phyloP scores from a whole-genome alignment of 2,113 vertebrate species.

The Tamias sibiricus region DNA sequence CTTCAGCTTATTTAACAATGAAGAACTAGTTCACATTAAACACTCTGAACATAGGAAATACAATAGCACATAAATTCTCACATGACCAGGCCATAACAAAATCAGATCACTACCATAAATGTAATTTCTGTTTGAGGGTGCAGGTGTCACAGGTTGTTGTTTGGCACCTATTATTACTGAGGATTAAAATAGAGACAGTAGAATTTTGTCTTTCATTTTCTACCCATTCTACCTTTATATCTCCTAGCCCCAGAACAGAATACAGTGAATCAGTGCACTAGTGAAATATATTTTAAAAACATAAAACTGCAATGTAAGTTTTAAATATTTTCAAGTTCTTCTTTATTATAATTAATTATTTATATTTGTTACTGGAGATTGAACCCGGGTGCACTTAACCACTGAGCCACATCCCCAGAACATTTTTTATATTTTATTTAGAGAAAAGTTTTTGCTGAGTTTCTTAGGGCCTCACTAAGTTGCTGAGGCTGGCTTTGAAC shows the following conservation, averaged over 20 bases:
- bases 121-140: not conserved
- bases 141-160: not conserved
- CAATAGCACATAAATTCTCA: not conserved
- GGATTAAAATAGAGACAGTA: not conserved
- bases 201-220: not conserved
- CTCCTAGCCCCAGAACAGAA: not conserved
- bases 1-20: conserved; percentile 14
- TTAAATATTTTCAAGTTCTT: not conserved
- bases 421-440: too few species aligned
- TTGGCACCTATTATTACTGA: not conserved
- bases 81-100: not conserved
- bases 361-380: too few species aligned
- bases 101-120: not conserved
- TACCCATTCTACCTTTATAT: not conserved
- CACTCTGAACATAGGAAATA: not conserved
- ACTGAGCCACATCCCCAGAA: too few species aligned
- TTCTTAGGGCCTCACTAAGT: too few species aligned
- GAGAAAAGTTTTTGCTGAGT: too few species aligned
- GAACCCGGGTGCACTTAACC: too few species aligned
- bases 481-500: too few species aligned
- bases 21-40: not conserved
- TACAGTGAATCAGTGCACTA: not conserved
- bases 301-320: not conserved
- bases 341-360: too few species aligned
- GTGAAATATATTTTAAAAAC: not conserved